Percentiles rank a stretch among this genome's conserved stretches.
Evolutionary conservation across 2,113 vertebrate species (phyloP).

Genomic region (Ptychochromis oligacanthus): DNA sequence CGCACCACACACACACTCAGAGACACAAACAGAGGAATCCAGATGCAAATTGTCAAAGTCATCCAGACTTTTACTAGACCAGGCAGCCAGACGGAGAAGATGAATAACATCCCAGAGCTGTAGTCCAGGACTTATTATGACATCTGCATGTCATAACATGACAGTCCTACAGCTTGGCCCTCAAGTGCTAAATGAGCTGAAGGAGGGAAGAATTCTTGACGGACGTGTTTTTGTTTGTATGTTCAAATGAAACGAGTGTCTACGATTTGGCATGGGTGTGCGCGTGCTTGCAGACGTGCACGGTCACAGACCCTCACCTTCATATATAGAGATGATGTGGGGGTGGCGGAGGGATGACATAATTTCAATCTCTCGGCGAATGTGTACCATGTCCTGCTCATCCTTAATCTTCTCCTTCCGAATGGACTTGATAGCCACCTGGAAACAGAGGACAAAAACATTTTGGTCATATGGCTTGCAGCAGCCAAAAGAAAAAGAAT

Average conservation of each 20-base stretch:
- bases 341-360: conserved; percentile 98
- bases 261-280: conserved; percentile 2
- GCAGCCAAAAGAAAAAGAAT: not conserved
- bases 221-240: conserved; percentile 34
- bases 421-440: conserved; percentile 99
- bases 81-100: conserved; percentile 68
- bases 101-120: conserved; percentile 74
- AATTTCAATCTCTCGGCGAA: conserved; percentile 98
- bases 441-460: conserved; percentile 42
- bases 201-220: conserved; percentile 9
- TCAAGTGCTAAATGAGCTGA: conserved; percentile 28
- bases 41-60: conserved; percentile 52
- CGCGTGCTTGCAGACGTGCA: not conserved
- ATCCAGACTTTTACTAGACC: conserved; percentile 54
- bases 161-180: conserved; percentile 52
- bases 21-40: conserved; percentile 36
- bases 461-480: conserved; percentile 6
- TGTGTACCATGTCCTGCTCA: conserved; percentile 99
- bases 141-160: conserved; percentile 70
- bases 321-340: conserved; percentile 99
- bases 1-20: not conserved
- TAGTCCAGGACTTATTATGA: conserved; percentile 67
- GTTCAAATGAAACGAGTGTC: conserved; percentile 13
- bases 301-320: conserved; percentile 83
- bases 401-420: conserved; percentile 99